Evolutionary conservation across 2,797 vertebrate species (phyloP).

Genomic region (Propithecus perrieri): DNA sequence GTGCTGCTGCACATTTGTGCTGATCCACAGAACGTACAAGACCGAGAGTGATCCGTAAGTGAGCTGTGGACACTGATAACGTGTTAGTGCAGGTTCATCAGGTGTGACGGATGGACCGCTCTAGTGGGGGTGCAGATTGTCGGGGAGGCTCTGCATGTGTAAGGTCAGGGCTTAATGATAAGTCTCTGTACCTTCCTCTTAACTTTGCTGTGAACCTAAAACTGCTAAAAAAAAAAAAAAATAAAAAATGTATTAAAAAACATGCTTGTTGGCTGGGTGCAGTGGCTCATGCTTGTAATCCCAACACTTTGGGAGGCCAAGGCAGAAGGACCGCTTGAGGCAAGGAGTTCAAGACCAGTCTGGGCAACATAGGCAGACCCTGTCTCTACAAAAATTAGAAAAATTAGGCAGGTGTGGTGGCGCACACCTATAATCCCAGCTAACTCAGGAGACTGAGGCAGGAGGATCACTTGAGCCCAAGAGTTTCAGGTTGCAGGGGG

Average conservation of each 20-base stretch:
- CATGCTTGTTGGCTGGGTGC: neutral
- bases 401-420: too few relatives aligned
- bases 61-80: fast-evolving
- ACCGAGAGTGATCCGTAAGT: fast-evolving
- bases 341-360: too few relatives aligned
- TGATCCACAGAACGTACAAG: fast-evolving
- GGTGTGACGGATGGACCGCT: fast-evolving
- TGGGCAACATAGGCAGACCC: too few relatives aligned
- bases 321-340: too few relatives aligned
- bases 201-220: neutral
- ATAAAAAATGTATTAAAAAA: neutral
- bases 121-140: neutral
- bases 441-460: too few relatives aligned
- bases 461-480: neutral
- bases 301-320: too few relatives aligned
- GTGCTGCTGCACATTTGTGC: neutral
- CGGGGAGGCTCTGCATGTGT: neutral
- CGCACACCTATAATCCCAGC: too few relatives aligned
- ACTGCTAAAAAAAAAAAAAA: neutral
- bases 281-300: too few relatives aligned
- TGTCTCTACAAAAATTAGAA: too few relatives aligned
- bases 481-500: neutral
- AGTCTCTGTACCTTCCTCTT: neutral
- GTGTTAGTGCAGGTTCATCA: fast-evolving
- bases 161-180: too few relatives aligned